These are phyloP conservation scores for Nasonia vitripennis DNA, from an alignment of 1,140 invertebrate genomes.

Conservation along the genomic window DNA sequence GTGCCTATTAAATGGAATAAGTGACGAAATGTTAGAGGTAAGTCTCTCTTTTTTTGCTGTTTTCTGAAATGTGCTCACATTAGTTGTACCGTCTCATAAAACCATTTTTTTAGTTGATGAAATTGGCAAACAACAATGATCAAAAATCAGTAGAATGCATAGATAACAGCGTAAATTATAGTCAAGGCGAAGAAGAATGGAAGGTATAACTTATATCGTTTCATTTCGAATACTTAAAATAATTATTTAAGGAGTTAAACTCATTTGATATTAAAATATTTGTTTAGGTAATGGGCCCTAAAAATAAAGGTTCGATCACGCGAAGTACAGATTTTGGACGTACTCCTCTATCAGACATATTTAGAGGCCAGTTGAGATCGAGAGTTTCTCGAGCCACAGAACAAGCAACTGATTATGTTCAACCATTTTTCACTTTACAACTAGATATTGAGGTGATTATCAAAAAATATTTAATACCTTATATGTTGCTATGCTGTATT, in stretches of 20 bases:
- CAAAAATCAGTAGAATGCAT: constrained; percentile 61
- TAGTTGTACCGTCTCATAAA: constrained; percentile 21
- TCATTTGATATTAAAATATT: constrained; percentile 24
- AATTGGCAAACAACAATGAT: constrained; percentile 77
- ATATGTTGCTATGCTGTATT: neutral
- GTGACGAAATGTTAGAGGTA: constrained; percentile 96
- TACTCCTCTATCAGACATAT: constrained; percentile 94
- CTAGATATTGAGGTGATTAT: constrained; percentile 92
- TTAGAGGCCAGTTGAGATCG: constrained; percentile 92
- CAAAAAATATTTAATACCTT: constrained; percentile 37
- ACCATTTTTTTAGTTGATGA: constrained; percentile 78
- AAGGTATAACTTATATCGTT: constrained; percentile 75
- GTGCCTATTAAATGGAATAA: constrained; percentile 92
- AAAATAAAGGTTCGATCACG: constrained; percentile 91
- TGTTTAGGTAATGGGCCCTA: constrained; percentile 85
- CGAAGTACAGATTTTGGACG: constrained; percentile 86
- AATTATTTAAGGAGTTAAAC: constrained; percentile 26
- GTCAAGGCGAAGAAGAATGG: constrained; percentile 82
- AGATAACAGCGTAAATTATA: constrained; percentile 69
- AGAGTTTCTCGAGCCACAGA: constrained; percentile 85
- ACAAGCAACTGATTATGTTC: constrained; percentile 86
- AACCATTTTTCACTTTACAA: constrained; percentile 95
- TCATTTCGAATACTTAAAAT: constrained; percentile 39
- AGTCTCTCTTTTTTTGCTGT: constrained; percentile 42
- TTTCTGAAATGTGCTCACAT: constrained; percentile 8